These are phyloP conservation scores for Puffinus mauretanicus DNA, from an alignment of 2,113 vertebrate species.

Conservation along the genomic window DNA sequence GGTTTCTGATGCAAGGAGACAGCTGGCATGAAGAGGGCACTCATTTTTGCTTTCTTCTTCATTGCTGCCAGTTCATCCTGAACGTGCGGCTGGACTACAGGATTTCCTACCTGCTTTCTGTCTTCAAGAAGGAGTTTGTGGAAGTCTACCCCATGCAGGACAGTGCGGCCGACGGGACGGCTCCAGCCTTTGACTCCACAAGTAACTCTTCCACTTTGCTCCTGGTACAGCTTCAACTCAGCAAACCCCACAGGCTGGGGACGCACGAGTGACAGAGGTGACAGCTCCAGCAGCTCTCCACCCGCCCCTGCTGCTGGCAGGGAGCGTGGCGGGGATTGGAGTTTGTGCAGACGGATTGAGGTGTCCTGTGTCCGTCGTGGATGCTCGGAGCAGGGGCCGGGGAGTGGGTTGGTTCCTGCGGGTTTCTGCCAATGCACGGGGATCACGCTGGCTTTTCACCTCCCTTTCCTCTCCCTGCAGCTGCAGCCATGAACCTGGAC, in stretches of 20 bases:
- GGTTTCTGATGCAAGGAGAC: neutral
- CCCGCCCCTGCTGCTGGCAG: neutral
- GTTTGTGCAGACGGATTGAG: neutral
- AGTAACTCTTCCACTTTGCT: slow-evolving; percentile 75
- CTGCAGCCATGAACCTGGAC: slow-evolving; percentile 89
- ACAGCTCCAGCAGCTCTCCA: neutral
- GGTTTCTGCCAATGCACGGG: neutral
- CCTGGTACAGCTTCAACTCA: neutral
- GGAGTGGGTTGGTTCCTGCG: neutral
- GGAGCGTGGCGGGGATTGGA: neutral
- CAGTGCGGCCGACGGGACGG: slow-evolving; percentile 84
- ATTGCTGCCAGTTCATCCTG: slow-evolving; percentile 87
- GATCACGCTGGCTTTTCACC: rapidly evolving
- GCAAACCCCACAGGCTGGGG: neutral
- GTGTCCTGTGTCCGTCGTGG: neutral
- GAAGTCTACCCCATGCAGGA: slow-evolving; percentile 95
- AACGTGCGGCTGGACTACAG: slow-evolving; percentile 96
- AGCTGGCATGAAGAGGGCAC: neutral
- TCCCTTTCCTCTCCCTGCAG: slow-evolving; percentile 43
- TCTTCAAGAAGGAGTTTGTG: slow-evolving; percentile 98
- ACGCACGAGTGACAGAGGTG: neutral
- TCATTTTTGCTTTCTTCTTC: neutral
- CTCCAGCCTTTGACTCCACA: slow-evolving; percentile 85
- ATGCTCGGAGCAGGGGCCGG: neutral
- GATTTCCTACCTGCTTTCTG: slow-evolving; percentile 93